Evolutionary conservation across 2,113 vertebrate species (phyloP), one percentile per base, ranked within the genome.

Genomic region (Pardalotus punctatus): DNA sequence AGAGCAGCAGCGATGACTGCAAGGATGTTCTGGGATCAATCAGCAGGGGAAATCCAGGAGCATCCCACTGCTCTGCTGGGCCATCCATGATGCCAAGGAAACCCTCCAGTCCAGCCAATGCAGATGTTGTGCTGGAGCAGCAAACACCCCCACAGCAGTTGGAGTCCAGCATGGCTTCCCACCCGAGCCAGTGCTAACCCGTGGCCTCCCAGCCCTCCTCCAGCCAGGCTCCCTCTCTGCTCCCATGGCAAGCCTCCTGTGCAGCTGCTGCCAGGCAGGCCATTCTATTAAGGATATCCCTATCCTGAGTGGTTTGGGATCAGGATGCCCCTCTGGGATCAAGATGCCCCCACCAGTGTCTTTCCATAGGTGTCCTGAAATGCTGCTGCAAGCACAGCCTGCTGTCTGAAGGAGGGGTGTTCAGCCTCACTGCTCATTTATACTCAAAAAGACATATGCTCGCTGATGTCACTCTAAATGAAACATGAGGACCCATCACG

Each of bases 381-480:
- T 36, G 42, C 38, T 90, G 43, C 35, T 62, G 33, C 43, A 74
- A 70, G 38, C 14, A 24, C 23, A 81, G 38, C 18, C 23, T 54
- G 76, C 35, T 88, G 23, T 50, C 45, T 1, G 0, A 17, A 22
- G 53, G 13, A 77, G 33, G 54, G 33, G 13, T 64, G 2, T 36
- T 74, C 45, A 50, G 28, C 25, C 38, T 54, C 33, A 5, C 43
- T 18, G 21, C 60, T 77, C 73, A 17, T 86, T 78, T 45, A 54
- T 22, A 40, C 84, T 81, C 36, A 51, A 69, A 56, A 81, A 64
- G 45, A 57, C 4, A 2, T 29, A 19, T 13, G 21, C 60, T 69
- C 0, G 0, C n/a, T 4, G 2, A 11, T 50, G 56, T n/a, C 69
- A 45, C 1, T 0, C 56, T 89, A 84, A 74, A 27, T 29, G 72